Conservation (phyloP, 1,140 invertebrate genomes). For the Pemphigus obesinymphae region DNA sequence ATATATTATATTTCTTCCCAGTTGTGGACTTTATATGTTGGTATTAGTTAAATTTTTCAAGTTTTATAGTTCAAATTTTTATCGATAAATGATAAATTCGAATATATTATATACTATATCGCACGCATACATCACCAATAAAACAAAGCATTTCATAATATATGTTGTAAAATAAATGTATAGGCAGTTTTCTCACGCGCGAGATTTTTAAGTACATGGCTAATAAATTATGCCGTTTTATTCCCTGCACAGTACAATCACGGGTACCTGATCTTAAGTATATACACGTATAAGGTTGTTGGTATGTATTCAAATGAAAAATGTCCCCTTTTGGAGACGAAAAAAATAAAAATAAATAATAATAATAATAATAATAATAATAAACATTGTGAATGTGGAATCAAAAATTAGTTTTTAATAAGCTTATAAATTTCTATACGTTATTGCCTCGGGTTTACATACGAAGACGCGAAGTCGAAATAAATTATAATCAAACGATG, state of each 20-base stretch:
- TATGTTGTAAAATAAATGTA: not conserved
- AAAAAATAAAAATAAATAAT: too few species aligned
- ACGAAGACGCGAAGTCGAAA: not conserved
- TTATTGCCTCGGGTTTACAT: not conserved
- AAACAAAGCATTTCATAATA: not conserved
- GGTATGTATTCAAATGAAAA: constrained; percentile 9
- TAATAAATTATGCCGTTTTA: constrained; percentile 1
- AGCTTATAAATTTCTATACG: constrained; percentile 26
- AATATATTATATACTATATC: too few species aligned
- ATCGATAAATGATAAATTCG: not conserved
- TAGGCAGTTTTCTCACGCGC: not conserved
- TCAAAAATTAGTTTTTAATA: constrained; percentile 39
- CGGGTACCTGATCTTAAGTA: not conserved
- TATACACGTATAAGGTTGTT: not conserved
- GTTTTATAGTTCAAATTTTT: not conserved
- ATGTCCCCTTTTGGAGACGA: not conserved
- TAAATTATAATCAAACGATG: constrained; percentile 35
- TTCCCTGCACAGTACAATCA: not conserved
- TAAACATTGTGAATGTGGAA: not conserved
- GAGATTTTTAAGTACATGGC: not conserved
- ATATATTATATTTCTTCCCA: too few species aligned
- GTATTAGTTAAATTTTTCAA: not conserved
- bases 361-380: not conserved
- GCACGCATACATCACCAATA: not conserved
- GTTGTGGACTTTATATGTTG: too few species aligned